Conservation (phyloP, 2,113 vertebrate genomes). For the Procavia capensis region DNA sequence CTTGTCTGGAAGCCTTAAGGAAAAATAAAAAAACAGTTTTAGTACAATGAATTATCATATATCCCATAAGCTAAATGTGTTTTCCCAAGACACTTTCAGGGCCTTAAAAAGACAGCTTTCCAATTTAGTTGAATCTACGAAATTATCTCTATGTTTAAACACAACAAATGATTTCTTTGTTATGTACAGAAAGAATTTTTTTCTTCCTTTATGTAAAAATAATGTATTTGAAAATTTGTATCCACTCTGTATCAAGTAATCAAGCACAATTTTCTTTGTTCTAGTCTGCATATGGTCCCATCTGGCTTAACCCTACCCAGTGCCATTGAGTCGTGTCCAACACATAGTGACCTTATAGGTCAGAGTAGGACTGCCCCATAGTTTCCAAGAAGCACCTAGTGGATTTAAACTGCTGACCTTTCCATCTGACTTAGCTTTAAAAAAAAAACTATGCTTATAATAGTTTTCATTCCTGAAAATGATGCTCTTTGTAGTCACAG, state of each 20-base stretch:
- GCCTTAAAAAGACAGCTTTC: slow-evolving; percentile 29
- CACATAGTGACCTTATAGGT: no score
- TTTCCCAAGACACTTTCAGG: background rate
- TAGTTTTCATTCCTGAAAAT: background rate
- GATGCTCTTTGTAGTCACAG: slow-evolving; percentile 1
- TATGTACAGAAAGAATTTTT: background rate
- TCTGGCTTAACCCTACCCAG: no score
- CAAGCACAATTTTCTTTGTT: slow-evolving; percentile 27
- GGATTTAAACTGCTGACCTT: no score
- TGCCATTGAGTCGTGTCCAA: no score
- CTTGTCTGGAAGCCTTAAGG: slow-evolving; percentile 93
- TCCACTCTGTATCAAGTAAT: background rate
- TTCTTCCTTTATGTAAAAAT: background rate
- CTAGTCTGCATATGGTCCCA: background rate
- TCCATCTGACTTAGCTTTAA: background rate
- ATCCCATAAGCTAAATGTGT: background rate
- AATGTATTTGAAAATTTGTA: background rate
- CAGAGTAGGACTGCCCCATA: no score
- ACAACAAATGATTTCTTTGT: background rate
- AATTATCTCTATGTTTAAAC: slow-evolving; percentile 41
- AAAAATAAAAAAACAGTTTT: slow-evolving; percentile 65
- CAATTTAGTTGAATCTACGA: slow-evolving; percentile 1
- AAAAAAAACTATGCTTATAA: slow-evolving; percentile 44
- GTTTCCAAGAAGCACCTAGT: no score
- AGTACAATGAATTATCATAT: slow-evolving; percentile 10